Percentiles rank a stretch among this genome's conserved stretches.
Conservation (phyloP, 2,888 invertebrate genomes). For the Pteria penguin region DNA sequence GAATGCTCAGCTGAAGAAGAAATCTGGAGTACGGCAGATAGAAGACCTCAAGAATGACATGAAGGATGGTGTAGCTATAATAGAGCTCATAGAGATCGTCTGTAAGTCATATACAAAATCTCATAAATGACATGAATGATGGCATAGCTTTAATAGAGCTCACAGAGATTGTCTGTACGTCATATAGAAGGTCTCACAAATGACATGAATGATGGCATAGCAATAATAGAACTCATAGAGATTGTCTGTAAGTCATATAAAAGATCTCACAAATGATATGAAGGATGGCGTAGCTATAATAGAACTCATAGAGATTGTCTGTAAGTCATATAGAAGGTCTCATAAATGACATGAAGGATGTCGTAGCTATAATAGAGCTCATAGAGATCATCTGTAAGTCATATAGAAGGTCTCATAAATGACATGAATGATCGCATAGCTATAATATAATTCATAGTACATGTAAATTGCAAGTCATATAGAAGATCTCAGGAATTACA, state of each 20-base stretch:
- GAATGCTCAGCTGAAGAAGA: constrained; percentile 81
- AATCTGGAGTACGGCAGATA: constrained; percentile 77
- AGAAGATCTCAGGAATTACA: constrained; percentile 80
- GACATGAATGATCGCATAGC: too few species aligned
- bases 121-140: constrained; percentile 79
- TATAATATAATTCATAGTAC: too few species aligned
- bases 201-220: constrained; percentile 80
- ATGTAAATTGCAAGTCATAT: constrained; percentile 78
- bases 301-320: constrained; percentile 80
- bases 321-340: constrained; percentile 69
- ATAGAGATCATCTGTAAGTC: too few species aligned
- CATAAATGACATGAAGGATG: too few species aligned
- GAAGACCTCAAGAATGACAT: constrained; percentile 80
- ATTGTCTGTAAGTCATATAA: constrained; percentile 79
- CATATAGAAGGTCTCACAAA: constrained; percentile 80
- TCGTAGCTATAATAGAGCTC: too few species aligned
- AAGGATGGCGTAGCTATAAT: constrained; percentile 80
- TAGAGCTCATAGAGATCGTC: constrained; percentile 80
- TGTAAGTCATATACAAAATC: constrained; percentile 80
- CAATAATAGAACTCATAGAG: constrained; percentile 79
- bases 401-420: too few species aligned
- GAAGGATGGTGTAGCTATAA: constrained; percentile 80
- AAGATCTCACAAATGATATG: constrained; percentile 80
- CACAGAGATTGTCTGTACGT: constrained; percentile 79
- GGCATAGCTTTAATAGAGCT: constrained; percentile 80